Percentiles rank a stretch among this genome's conserved stretches.
These are phyloP conservation scores for Drosophila tripunctata DNA, from an alignment of 2,888 invertebrate genomes.

Conservation along the genomic window DNA sequence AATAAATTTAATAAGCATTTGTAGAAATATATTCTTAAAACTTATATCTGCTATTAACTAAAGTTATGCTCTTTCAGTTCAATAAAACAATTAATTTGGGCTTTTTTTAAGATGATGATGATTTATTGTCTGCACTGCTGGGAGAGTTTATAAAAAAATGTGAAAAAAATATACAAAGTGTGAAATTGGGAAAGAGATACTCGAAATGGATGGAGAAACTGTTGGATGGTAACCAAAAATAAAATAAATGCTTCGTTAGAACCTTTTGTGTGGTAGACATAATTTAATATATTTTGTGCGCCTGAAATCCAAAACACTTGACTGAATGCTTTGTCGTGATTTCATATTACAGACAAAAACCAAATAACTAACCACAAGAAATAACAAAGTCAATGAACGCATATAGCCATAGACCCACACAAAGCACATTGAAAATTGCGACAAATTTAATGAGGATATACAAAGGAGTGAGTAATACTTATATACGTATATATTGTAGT, in stretches of 20 bases:
- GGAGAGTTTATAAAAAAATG: slow-evolving; percentile 7
- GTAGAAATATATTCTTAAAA: too few species aligned
- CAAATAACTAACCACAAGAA: slow-evolving; percentile 70
- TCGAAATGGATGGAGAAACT: neutral
- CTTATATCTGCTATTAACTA: neutral
- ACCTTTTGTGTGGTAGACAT: slow-evolving; percentile 65
- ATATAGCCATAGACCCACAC: slow-evolving; percentile 12
- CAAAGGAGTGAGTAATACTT: slow-evolving; percentile 27
- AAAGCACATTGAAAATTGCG: slow-evolving; percentile 2
- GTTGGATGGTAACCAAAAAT: slow-evolving; percentile 23
- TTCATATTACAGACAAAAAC: slow-evolving; percentile 62
- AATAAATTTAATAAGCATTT: too few species aligned
- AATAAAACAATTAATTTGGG: slow-evolving; percentile 33
- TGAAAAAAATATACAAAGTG: neutral
- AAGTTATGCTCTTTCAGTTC: neutral
- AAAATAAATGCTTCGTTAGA: slow-evolving; percentile 76
- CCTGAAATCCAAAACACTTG: slow-evolving; percentile 54
- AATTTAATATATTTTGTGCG: slow-evolving; percentile 73
- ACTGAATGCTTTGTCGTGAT: slow-evolving; percentile 72
- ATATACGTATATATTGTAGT: too few species aligned
- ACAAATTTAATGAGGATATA: slow-evolving; percentile 66
- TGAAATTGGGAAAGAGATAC: neutral
- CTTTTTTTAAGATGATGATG: slow-evolving; percentile 48
- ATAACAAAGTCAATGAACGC: slow-evolving; percentile 58
- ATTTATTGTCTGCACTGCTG: slow-evolving; percentile 41